Conservation (phyloP, 2,113 vertebrate species). For the Microtus ochrogaster region DNA sequence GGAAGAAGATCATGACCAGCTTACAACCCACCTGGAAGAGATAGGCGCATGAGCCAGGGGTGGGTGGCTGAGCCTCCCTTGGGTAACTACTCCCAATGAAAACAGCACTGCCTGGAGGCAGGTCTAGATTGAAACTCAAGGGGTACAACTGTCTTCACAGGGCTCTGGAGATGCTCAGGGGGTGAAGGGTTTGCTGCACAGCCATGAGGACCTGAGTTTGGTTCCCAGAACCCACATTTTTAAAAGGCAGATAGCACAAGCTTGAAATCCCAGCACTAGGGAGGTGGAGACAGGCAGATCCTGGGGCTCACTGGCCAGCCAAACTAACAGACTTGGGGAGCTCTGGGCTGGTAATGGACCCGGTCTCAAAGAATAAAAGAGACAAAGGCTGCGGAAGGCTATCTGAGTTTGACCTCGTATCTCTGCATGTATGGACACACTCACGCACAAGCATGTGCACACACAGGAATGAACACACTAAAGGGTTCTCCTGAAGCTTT, state of each 20-base stretch:
- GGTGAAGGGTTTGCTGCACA: not conserved
- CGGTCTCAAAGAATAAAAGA: no score
- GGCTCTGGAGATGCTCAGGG: not conserved
- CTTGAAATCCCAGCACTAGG: not conserved
- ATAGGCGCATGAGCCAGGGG: conserved; percentile 66
- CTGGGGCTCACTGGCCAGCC: not conserved
- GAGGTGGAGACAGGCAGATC: no score
- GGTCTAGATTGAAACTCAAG: not conserved
- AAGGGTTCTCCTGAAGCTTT: not conserved
- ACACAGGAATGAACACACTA: not conserved
- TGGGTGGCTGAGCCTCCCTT: not conserved
- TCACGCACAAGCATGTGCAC: not conserved
- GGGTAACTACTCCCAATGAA: not conserved
- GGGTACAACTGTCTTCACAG: not conserved
- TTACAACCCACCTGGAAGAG: conserved; percentile 92
- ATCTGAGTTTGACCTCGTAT: not conserved
- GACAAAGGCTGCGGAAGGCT: not conserved
- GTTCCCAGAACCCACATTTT: not conserved
- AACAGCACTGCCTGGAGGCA: accelerated
- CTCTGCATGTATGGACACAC: no score
- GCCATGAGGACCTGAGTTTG: not conserved
- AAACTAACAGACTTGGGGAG: no score
- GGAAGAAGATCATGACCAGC: conserved; percentile 93
- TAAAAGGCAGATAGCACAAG: not conserved
- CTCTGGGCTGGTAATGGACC: not conserved